A percentile compares a stretch with the other conserved stretches of the same genome.
phyloP scores from a whole-genome alignment of 2,113 vertebrate genomes.

The Heterotis niloticus region DNA sequence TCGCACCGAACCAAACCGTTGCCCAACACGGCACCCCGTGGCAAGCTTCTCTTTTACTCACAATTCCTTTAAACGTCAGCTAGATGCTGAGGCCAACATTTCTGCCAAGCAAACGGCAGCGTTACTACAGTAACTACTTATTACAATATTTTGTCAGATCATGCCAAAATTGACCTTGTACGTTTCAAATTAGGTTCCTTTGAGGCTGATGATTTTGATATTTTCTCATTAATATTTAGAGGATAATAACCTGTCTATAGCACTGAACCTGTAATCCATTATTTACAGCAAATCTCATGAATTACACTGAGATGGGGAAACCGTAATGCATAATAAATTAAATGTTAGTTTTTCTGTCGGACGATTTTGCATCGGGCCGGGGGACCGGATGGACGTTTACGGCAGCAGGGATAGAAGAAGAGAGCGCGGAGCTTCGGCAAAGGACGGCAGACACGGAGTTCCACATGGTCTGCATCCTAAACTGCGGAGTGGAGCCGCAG shows the following conservation, averaged over 20 bases:
- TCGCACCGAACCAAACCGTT: too few species aligned
- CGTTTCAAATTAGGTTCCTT: neutral
- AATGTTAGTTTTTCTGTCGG: constrained; percentile 40
- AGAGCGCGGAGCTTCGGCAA: neutral
- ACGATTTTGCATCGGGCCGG: constrained; percentile 39
- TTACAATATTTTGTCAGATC: constrained; percentile 19
- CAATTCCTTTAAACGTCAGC: too few species aligned
- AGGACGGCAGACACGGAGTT: neutral
- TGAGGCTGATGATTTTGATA: neutral
- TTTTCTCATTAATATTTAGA: constrained; percentile 26
- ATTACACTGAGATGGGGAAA: constrained; percentile 32
- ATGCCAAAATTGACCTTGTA: constrained; percentile 18
- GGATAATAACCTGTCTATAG: constrained; percentile 24
- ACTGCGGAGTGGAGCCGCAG: neutral
- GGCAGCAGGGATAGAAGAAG: neutral
- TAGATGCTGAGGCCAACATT: too few species aligned
- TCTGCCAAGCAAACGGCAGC: neutral
- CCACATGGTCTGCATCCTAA: neutral
- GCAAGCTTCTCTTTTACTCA: too few species aligned
- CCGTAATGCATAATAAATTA: constrained; percentile 48
- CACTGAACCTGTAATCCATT: constrained; percentile 37
- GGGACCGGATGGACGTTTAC: neutral
- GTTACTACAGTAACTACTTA: neutral
- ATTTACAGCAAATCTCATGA: constrained; percentile 36
- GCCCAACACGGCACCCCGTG: too few species aligned